A percentile compares a stretch with the other conserved stretches of the same genome.
These are phyloP conservation scores for Aurelia aurita complex sp. Pacific DNA, from an alignment of 30 jellyfish, hydroid and myxozoan genomes.

Conservation along the genomic window DNA sequence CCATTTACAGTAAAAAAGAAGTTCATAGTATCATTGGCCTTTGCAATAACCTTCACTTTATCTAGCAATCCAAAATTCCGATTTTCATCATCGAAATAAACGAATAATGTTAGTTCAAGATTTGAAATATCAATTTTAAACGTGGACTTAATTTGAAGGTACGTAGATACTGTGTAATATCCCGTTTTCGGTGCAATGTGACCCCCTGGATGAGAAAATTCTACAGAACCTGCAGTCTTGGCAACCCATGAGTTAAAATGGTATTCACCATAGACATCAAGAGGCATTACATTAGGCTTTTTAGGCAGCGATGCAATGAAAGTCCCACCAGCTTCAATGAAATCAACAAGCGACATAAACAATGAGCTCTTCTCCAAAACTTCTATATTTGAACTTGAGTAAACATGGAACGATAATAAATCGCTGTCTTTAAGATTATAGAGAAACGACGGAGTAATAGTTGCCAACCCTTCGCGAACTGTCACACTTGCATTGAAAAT, in stretches of 20 bases:
- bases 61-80: conserved; percentile 48
- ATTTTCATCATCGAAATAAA: conserved; percentile 33
- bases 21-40: conserved; percentile 8
- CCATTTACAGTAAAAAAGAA: conserved; percentile 40
- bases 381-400: neutral
- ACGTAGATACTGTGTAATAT: conserved; percentile 23
- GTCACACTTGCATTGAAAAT: conserved; percentile 27
- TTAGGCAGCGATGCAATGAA: conserved; percentile 2
- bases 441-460: conserved; percentile 29
- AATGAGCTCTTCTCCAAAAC: conserved; percentile 27
- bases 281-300: neutral
- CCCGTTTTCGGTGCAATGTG: conserved; percentile 32
- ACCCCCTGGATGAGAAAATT: neutral
- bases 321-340: conserved; percentile 55
- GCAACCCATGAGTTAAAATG: conserved; percentile 22
- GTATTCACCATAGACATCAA: conserved; percentile 1
- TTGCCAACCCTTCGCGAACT: neutral
- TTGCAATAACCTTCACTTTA: conserved; percentile 6
- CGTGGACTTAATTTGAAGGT: conserved; percentile 3
- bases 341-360: conserved; percentile 57
- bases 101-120: conserved; percentile 13
- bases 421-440: conserved; percentile 35
- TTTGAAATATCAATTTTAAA: neutral
- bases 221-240: conserved; percentile 23
- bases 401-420: conserved; percentile 35